A percentile compares a stretch with the other conserved stretches of the same genome.
These are phyloP conservation scores for Drosophila nr. medialis DNA, from an alignment of 2,888 invertebrate species.

Conservation along the genomic window DNA sequence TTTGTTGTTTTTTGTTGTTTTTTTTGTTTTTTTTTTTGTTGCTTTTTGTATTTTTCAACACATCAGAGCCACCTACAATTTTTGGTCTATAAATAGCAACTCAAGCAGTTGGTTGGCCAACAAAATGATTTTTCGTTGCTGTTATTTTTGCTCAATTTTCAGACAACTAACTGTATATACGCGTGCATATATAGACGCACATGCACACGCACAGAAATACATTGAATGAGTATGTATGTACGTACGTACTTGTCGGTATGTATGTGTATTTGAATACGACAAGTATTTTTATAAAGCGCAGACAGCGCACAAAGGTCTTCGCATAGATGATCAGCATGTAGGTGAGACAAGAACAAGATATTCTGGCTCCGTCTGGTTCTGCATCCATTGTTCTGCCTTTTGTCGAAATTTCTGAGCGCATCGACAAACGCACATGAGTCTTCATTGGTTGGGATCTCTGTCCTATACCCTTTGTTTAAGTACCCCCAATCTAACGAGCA, in stretches of 20 bases:
- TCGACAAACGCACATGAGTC: conserved; percentile 24
- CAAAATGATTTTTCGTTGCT: conserved; percentile 65
- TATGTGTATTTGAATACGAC: conserved; percentile 50
- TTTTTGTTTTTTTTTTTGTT: conserved; percentile 41
- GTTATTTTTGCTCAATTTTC: conserved; percentile 73
- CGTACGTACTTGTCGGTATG: conserved; percentile 8
- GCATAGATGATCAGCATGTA: conserved; percentile 76
- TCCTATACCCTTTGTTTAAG: neutral
- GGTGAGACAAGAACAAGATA: conserved; percentile 71
- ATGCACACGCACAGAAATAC: conserved; percentile 17
- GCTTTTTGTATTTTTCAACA: conserved; percentile 57
- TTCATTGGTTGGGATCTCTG: neutral
- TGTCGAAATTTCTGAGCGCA: conserved; percentile 35
- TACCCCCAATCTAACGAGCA: neutral
- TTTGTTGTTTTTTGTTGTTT: conserved; percentile 35
- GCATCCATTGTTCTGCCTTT: conserved; percentile 55
- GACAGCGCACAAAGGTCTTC: conserved; percentile 69
- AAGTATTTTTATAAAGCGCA: conserved; percentile 75
- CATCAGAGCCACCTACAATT: conserved; percentile 84
- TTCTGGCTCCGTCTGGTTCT: conserved; percentile 29
- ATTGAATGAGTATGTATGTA: conserved; percentile 13
- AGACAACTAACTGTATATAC: conserved; percentile 78
- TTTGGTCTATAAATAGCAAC: conserved; percentile 83
- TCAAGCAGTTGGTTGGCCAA: conserved; percentile 77
- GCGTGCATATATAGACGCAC: conserved; percentile 36